These are phyloP conservation scores for Clytia hemisphaerica DNA, from an alignment of 30 jellyfish, hydroid and myxozoan genomes.

Conservation along the genomic window DNA sequence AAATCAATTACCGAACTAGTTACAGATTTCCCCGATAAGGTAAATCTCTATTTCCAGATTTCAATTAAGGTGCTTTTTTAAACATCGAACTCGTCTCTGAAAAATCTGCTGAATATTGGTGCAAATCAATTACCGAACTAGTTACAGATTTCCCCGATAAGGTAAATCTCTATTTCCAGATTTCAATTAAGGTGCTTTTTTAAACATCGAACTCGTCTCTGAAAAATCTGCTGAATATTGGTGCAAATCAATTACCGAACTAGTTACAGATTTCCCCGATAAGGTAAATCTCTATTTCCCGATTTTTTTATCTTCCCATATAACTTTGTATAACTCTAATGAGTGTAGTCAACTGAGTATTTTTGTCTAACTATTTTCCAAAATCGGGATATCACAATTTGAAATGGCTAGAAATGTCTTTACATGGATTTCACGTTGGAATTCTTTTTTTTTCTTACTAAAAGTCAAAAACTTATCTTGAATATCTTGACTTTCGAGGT, in stretches of 20 bases:
- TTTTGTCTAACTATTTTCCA: no score
- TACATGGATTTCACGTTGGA: no score
- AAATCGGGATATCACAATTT: no score
- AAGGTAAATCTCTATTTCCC: slow-evolving; percentile 20
- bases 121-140: slow-evolving; percentile 60
- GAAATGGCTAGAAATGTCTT: no score
- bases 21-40: slow-evolving; percentile 71
- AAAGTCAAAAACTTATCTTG: no score
- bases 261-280: slow-evolving; percentile 73
- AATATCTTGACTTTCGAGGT: no score
- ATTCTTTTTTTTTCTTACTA: no score
- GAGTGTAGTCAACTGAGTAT: no score
- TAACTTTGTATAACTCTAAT: no score
- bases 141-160: slow-evolving; percentile 73
- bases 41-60: not conserved
- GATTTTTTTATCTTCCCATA: not conserved
- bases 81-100: slow-evolving; percentile 82
- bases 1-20: slow-evolving; percentile 69
- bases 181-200: slow-evolving; percentile 55
- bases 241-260: slow-evolving; percentile 70
- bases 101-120: slow-evolving; percentile 85
- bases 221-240: slow-evolving; percentile 85
- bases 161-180: slow-evolving; percentile 6
- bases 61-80: slow-evolving; percentile 58
- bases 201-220: slow-evolving; percentile 77